Evolutionary conservation across 2,113 vertebrate species (phyloP).

Genomic region (Picathartes gymnocephalus): DNA sequence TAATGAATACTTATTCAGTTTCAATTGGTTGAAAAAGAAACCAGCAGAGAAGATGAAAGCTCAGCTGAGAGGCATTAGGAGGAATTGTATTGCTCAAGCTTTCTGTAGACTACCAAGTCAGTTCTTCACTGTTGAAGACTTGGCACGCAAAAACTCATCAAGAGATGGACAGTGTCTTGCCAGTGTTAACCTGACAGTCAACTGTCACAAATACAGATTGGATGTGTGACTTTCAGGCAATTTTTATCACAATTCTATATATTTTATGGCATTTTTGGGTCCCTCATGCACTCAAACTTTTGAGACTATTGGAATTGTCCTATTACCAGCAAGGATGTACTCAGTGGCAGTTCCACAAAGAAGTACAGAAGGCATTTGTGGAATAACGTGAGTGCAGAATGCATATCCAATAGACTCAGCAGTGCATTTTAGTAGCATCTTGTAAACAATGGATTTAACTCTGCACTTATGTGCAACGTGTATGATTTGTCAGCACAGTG

Average conservation of each 20-base stretch:
- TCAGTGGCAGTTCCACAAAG: background rate
- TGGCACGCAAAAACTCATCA: background rate
- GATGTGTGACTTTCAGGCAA: background rate
- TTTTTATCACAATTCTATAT: background rate
- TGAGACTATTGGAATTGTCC: background rate
- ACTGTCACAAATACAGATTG: background rate
- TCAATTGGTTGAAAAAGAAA: conserved; percentile 22
- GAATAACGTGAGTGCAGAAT: background rate
- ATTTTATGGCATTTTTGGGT: background rate
- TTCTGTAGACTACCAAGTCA: background rate
- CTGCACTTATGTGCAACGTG: background rate
- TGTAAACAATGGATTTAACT: background rate
- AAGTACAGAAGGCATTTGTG: background rate
- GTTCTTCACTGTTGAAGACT: background rate
- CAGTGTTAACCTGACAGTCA: conserved; percentile 25
- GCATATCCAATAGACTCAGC: background rate
- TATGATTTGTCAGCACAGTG: background rate
- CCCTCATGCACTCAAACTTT: background rate
- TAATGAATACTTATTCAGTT: conserved; percentile 52
- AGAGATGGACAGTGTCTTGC: background rate
- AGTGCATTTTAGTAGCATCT: background rate
- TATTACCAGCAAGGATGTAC: background rate
- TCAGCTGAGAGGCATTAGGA: background rate
- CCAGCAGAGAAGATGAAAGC: conserved; percentile 7
- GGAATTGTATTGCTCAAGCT: background rate